Base-by-base conservation (phyloP, 2,888 invertebrate genomes). In the Dicranocentrus wangi region DNA sequence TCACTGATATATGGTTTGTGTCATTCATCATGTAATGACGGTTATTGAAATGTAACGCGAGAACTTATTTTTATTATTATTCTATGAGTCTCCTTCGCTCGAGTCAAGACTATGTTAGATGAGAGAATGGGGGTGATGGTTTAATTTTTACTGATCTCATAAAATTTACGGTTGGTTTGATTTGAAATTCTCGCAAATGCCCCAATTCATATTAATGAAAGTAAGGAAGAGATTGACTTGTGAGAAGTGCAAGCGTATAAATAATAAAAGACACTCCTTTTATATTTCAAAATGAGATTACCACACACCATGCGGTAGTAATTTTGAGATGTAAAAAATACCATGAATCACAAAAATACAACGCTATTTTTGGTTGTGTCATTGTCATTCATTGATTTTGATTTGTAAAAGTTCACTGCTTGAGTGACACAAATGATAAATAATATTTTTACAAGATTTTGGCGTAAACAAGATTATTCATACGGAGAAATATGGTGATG, bases 331-430 rank as follows among this genome's bases (percentile, higher is more conserved):
- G n/a, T 47, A 10, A 47, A 47, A 15, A n/a, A 5, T 47, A 5
- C 47, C 47, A 47, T 47, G 15, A 58, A 23, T 21, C 55, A 55
- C 51, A n/a, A 8, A 51, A 51, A 8, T 7, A 55, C 69, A 69
- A 55, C 2, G n/a, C 55, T 69, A 69, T 69, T 69, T 69, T 69
- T 32, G 55, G 69, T n/a, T 39, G 23, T 55, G 23, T 69, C 32
- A 69, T 69, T 53, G 51, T 55, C 70, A 42, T 23, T 70, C 58
- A 58, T 25, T n/a, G 5, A 58, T 69, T 21, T 47, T 1, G 3
- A 39, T 10, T 17, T 63, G 19, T 63, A 23, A 32, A 10, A 42
- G 7, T 32, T 32, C 32, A 32, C 10, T 32, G 32, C 32, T 51
- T 51, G 51, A 17, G 8, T 51, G 51, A 17, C 51, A 17, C 19